Evolutionary conservation across 1,140 invertebrate genomes (phyloP).

Genomic region (Drosophila quadrilineata): DNA sequence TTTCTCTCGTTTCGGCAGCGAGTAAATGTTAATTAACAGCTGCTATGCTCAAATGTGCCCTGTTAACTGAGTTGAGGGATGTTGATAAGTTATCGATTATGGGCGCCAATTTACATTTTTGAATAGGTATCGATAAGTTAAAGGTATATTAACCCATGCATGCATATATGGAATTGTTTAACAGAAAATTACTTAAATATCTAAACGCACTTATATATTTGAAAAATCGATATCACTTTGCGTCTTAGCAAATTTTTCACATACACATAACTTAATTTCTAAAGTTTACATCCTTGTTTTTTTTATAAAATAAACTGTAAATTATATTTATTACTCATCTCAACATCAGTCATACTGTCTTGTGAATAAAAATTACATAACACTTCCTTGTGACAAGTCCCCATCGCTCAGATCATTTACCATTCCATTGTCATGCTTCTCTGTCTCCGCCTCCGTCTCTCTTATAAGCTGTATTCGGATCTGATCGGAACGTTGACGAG

Average conservation of each 20-base stretch:
- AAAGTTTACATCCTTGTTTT: no score
- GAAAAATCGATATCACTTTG: no score
- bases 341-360: neutral
- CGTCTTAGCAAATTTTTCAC: no score
- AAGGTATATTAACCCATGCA: no score
- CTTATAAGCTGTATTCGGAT: constrained; percentile 29
- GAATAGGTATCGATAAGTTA: no score
- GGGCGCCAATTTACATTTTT: no score
- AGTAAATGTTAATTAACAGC: constrained; percentile 11
- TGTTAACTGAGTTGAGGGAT: constrained; percentile 8
- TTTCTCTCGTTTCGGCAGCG: constrained; percentile 15
- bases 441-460: constrained; percentile 9
- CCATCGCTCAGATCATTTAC: constrained; percentile 1
- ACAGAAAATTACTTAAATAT: no score
- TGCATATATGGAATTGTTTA: no score
- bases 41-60: constrained; percentile 9
- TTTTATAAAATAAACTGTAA: neutral
- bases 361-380: neutral
- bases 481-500: constrained; percentile 25
- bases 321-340: neutral
- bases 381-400: constrained; percentile 10
- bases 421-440: constrained; percentile 5
- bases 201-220: neutral
- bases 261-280: no score
- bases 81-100: neutral